These are phyloP conservation scores for Salvator merianae DNA, from an alignment of 2,113 vertebrate species.

Conservation along the genomic window DNA sequence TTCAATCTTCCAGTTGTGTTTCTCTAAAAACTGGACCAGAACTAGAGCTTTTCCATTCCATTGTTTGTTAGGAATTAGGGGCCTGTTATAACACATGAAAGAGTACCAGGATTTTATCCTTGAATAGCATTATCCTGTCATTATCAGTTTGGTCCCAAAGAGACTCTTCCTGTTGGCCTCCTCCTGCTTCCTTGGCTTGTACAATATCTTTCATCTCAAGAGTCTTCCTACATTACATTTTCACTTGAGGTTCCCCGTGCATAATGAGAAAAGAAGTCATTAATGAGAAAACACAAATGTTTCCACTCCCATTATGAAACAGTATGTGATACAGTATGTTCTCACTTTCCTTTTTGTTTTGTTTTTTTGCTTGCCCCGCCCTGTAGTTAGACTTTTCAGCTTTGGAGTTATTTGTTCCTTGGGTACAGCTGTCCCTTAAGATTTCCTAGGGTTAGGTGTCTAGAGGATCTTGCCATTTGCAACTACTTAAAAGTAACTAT, in stretches of 20 bases:
- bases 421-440: constrained; percentile 62
- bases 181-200: background rate
- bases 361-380: no score
- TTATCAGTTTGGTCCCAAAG: constrained; percentile 9
- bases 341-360: no score
- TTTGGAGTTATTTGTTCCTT: constrained; percentile 22
- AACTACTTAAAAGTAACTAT: no score
- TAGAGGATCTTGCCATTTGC: no score
- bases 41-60: no score
- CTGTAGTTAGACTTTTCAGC: constrained; percentile 30
- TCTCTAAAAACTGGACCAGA: no score
- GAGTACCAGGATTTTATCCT: constrained; percentile 14
- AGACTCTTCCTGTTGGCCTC: constrained; percentile 22
- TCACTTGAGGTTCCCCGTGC: constrained; percentile 41
- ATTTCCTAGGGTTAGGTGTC: no score
- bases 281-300: constrained; percentile 58
- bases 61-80: no score
- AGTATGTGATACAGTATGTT: constrained; percentile 27
- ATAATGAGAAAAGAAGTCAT: constrained; percentile 54
- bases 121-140: constrained; percentile 6
- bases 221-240: constrained; percentile 38
- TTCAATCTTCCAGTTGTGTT: no score
- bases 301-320: constrained; percentile 61
- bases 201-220: constrained; percentile 34
- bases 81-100: constrained; percentile 36